Evolutionary conservation across 2,113 vertebrate genomes (phyloP).

Genomic region (Micronycteris hirsuta): DNA sequence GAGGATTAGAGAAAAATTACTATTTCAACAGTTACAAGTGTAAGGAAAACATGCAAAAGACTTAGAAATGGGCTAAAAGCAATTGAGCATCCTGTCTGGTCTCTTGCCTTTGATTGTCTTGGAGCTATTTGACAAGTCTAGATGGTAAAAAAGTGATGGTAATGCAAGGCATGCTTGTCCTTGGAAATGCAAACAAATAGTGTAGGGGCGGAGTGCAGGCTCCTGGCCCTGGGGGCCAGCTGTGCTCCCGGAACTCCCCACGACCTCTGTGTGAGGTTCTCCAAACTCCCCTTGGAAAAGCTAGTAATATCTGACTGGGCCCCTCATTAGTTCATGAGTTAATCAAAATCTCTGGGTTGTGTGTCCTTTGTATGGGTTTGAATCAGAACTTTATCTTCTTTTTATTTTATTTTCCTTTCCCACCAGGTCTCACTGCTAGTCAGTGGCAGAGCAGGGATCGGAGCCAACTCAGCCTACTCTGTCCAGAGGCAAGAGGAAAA

Average conservation of each 20-base stretch:
- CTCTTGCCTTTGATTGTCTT: background rate
- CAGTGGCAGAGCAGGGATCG: too few species aligned
- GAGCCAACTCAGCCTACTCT: background rate
- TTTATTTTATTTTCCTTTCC: background rate
- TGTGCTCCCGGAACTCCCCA: accelerated
- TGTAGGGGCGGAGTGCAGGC: too few species aligned
- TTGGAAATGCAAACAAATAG: accelerated
- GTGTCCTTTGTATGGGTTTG: background rate
- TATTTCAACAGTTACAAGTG: too few species aligned
- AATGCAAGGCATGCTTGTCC: accelerated
- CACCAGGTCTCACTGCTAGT: background rate
- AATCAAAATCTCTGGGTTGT: background rate
- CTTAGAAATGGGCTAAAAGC: background rate
- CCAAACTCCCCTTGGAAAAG: background rate
- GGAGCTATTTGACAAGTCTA: background rate
- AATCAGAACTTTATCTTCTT: background rate
- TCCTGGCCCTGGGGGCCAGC: background rate
- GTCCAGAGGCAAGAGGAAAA: background rate
- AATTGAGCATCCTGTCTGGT: background rate
- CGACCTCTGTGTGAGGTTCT: accelerated
- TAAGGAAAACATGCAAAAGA: background rate
- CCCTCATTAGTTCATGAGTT: background rate
- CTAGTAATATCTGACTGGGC: background rate
- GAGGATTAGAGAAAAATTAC: accelerated
- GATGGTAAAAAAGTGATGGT: accelerated